Evolutionary conservation across 1,140 invertebrate genomes (phyloP).

Genomic region (Caerostris darwini): DNA sequence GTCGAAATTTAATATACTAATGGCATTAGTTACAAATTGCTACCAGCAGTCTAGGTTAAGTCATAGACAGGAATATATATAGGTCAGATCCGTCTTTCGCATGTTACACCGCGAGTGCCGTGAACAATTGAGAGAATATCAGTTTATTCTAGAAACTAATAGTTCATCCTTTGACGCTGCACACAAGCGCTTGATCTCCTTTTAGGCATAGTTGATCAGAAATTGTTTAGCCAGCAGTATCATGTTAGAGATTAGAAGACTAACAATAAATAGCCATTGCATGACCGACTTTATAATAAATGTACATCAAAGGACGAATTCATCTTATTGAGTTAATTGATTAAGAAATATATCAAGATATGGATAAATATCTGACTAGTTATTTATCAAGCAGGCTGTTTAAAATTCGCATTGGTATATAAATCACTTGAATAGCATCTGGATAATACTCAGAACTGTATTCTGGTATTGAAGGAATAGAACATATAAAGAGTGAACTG

Average conservation of each 20-base stretch:
- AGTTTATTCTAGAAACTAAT: constrained; percentile 21
- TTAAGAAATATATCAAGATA: constrained; percentile 18
- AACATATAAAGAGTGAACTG: too few species aligned
- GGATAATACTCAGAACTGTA: neutral
- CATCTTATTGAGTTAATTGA: constrained; percentile 25
- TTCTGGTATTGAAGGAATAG: too few species aligned
- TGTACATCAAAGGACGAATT: constrained; percentile 8
- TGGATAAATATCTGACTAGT: constrained; percentile 7
- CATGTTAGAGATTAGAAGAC: constrained; percentile 21
- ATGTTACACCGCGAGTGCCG: neutral
- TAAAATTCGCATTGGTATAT: constrained; percentile 7
- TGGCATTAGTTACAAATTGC: constrained; percentile 31
- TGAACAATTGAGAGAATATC: constrained; percentile 26
- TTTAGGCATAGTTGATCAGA: neutral
- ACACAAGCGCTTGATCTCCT: neutral
- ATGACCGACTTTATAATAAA: constrained; percentile 4
- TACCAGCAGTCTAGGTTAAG: constrained; percentile 14
- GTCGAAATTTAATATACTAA: constrained; percentile 8
- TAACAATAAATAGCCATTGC: constrained; percentile 14
- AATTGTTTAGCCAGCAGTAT: constrained; percentile 16
- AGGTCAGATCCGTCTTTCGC: constrained; percentile 9
- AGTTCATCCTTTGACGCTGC: constrained; percentile 12
- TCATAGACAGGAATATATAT: constrained; percentile 24
- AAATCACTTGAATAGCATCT: neutral
- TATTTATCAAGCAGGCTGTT: neutral